Percentiles rank a stretch among this genome's conserved stretches.
Conservation (phyloP, 2,888 invertebrate species). For the Pristionchus japonicus region DNA sequence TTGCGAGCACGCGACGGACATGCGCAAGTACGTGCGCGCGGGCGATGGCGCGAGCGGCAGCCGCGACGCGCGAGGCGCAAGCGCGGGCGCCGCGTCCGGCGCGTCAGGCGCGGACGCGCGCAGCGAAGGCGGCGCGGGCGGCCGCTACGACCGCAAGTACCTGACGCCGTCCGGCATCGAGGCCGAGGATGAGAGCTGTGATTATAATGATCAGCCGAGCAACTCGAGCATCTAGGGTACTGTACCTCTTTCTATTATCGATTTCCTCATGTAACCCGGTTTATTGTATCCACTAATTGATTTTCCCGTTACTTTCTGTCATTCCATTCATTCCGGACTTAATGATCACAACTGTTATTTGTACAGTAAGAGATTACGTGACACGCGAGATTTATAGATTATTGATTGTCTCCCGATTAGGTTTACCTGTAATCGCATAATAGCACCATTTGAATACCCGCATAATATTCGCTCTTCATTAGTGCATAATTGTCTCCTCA, state of each 20-base stretch:
- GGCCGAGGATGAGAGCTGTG: conserved; percentile 45
- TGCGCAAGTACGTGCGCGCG: conserved; percentile 45
- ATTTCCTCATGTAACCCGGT: background rate
- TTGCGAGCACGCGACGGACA: conserved; percentile 44
- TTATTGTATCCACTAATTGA: too few relatives aligned
- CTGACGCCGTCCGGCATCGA: conserved; percentile 31
- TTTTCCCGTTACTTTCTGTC: too few relatives aligned
- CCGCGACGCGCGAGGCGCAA: conserved; percentile 8
- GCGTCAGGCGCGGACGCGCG: background rate
- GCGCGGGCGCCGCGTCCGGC: background rate
- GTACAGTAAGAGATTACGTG: background rate
- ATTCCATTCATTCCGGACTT: too few relatives aligned
- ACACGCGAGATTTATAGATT: conserved; percentile 5
- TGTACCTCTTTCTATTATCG: background rate
- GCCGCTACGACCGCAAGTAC: conserved; percentile 32
- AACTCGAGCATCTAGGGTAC: conserved; percentile 21
- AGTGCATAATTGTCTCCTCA: background rate
- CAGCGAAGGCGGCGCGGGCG: background rate
- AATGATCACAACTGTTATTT: background rate
- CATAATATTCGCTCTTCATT: background rate
- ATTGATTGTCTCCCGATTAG: background rate
- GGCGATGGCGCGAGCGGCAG: background rate
- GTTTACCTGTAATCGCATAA: too few relatives aligned
- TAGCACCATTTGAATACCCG: background rate
- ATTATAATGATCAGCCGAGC: conserved; percentile 12